Evolutionary conservation across 2,888 invertebrate species (phyloP).

Genomic region (Eristalis intricaria): DNA sequence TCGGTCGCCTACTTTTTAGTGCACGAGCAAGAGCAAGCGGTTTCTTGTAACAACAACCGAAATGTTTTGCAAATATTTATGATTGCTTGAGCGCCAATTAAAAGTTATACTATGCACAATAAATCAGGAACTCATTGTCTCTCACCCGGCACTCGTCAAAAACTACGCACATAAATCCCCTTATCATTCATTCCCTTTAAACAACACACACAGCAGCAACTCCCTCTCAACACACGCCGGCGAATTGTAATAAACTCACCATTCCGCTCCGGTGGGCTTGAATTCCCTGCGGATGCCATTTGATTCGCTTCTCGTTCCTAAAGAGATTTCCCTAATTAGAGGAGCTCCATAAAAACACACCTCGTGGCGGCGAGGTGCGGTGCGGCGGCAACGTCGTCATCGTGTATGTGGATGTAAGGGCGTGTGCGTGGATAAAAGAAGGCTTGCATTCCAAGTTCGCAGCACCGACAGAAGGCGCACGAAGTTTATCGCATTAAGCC

Average conservation of each 20-base stretch:
- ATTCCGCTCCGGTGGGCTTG: conserved; percentile 19
- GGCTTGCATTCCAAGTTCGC: conserved; percentile 14
- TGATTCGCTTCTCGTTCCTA: not conserved
- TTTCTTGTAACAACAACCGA: not conserved
- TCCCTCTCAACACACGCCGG: not conserved
- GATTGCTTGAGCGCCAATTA: conserved; percentile 45
- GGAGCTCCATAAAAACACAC: conserved; percentile 18
- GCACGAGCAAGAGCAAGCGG: too few species aligned
- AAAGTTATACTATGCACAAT: conserved; percentile 38
- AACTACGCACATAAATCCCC: conserved; percentile 50
- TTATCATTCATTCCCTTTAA: conserved; percentile 15
- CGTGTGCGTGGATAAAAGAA: not conserved
- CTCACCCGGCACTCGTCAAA: conserved; percentile 17
- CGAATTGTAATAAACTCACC: conserved; percentile 33
- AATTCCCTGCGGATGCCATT: conserved; percentile 26
- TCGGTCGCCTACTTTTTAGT: not conserved
- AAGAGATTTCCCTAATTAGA: conserved; percentile 33
- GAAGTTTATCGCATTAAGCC: conserved; percentile 27
- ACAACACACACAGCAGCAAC: not conserved
- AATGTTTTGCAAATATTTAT: conserved; percentile 24
- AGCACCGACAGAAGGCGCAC: not conserved
- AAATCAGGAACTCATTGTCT: conserved; percentile 50
- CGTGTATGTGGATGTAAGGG: not conserved
- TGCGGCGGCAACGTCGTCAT: too few species aligned
- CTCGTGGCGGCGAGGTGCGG: too few species aligned